Evolutionary conservation across 2,888 invertebrate species (phyloP).

Genomic region (Stenodema calcarata): DNA sequence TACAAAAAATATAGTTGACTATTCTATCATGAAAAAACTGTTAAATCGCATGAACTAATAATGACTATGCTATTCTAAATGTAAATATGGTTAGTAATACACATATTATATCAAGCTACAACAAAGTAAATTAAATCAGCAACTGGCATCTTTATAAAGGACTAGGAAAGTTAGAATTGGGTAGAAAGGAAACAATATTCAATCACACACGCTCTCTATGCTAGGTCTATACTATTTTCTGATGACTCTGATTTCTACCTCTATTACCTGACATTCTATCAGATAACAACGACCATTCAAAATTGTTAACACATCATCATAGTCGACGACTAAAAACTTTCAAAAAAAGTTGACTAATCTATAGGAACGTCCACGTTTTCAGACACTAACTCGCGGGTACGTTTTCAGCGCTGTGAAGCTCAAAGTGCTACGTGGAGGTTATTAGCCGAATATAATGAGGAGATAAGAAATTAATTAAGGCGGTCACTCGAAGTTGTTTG

Average conservation of each 20-base stretch:
- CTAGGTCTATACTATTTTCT: constrained; percentile 24
- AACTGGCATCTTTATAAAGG: constrained; percentile 47
- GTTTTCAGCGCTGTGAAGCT: background rate
- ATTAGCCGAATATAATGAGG: no score
- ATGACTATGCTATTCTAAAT: constrained; percentile 23
- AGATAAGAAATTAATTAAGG: no score
- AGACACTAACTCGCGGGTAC: background rate
- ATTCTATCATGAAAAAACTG: constrained; percentile 16
- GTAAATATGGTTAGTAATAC: constrained; percentile 21
- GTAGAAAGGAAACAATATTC: constrained; percentile 14
- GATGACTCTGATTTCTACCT: constrained; percentile 22
- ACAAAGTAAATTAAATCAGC: constrained; percentile 31
- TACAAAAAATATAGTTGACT: constrained; percentile 18
- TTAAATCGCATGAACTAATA: constrained; percentile 9
- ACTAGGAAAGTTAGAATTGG: constrained; percentile 36
- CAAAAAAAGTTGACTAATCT: background rate
- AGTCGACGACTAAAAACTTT: constrained; percentile 11
- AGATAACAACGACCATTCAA: constrained; percentile 25
- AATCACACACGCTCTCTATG: constrained; percentile 44
- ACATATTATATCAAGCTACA: constrained; percentile 38
- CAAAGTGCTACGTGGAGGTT: background rate
- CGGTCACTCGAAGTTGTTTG: no score
- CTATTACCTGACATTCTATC: constrained; percentile 35
- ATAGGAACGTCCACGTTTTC: background rate
- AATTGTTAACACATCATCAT: constrained; percentile 14